These are phyloP conservation scores for Drosophila percnosoma DNA, from an alignment of 2,888 invertebrate species.

Conservation along the genomic window DNA sequence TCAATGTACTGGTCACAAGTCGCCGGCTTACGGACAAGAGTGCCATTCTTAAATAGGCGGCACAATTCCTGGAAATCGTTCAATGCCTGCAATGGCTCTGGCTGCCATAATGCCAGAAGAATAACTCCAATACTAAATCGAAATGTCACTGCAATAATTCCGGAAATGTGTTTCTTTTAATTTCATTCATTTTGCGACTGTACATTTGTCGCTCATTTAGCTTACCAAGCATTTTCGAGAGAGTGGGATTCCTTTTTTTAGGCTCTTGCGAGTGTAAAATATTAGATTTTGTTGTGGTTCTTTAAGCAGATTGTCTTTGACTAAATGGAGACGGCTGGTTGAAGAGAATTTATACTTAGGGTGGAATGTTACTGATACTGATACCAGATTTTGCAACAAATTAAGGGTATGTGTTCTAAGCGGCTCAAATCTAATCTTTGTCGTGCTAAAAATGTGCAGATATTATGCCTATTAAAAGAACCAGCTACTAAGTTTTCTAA, in stretches of 20 bases:
- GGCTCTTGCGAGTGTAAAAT: conserved; percentile 5
- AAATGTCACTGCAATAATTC: conserved; percentile 26
- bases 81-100: conserved; percentile 15
- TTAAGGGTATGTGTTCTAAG: conserved; percentile 42
- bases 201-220: neutral
- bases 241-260: conserved; percentile 20
- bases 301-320: conserved; percentile 31
- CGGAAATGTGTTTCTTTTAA: neutral
- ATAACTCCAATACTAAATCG: conserved; percentile 28
- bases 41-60: conserved; percentile 68
- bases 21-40: conserved; percentile 72
- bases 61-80: conserved; percentile 59
- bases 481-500: conserved; percentile 14
- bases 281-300: conserved; percentile 20
- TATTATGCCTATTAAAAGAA: conserved; percentile 20
- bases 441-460: conserved; percentile 42
- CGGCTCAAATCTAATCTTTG: conserved; percentile 63
- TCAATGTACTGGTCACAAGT: conserved; percentile 76
- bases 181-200: neutral
- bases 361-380: conserved; percentile 42
- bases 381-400: conserved; percentile 49
- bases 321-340: conserved; percentile 56
- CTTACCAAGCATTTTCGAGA: conserved; percentile 47
- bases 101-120: conserved; percentile 38
- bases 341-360: conserved; percentile 61